These are phyloP conservation scores for Vireo griseus DNA, from an alignment of 2,797 vertebrate genomes.

Conservation along the genomic window DNA sequence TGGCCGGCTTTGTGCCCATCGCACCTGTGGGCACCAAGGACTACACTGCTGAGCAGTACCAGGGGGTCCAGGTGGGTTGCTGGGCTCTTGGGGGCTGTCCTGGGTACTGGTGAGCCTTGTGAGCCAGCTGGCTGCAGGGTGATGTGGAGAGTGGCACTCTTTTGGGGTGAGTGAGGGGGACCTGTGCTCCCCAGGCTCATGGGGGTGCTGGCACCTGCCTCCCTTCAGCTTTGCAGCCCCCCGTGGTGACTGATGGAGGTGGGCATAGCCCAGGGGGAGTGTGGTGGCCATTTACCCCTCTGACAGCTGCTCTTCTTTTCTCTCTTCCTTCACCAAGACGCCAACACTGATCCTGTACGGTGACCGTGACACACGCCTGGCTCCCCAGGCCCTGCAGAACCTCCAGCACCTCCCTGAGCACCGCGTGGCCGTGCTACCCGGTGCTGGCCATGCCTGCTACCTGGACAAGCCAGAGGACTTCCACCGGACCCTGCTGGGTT, in stretches of 20 bases:
- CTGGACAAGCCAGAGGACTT: conserved; percentile 89
- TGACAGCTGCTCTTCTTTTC: neutral
- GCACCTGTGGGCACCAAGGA: conserved; percentile 87
- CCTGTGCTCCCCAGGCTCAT: neutral
- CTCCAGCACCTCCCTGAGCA: conserved; percentile 86
- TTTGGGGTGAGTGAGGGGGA: neutral
- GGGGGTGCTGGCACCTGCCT: neutral
- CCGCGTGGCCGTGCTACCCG: conserved; percentile 75
- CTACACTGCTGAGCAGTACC: conserved; percentile 84
- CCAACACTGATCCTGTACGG: conserved; percentile 87
- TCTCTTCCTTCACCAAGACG: conserved; percentile 46
- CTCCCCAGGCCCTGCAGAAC: conserved; percentile 87
- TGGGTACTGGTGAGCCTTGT: accelerated
- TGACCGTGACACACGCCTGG: conserved; percentile 83
- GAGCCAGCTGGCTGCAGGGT: neutral
- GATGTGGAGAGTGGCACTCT: neutral
- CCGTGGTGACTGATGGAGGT: neutral
- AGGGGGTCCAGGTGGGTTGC: conserved; percentile 77
- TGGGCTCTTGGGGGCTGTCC: neutral
- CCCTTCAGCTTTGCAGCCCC: neutral
- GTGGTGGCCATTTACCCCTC: neutral
- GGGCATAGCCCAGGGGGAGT: neutral
- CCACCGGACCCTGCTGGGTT: conserved; percentile 85
- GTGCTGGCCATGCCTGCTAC: conserved; percentile 92
- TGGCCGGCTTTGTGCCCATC: conserved; percentile 87